Conservation (phyloP, 23 tunicate genomes). For the Diplosoma virens region DNA sequence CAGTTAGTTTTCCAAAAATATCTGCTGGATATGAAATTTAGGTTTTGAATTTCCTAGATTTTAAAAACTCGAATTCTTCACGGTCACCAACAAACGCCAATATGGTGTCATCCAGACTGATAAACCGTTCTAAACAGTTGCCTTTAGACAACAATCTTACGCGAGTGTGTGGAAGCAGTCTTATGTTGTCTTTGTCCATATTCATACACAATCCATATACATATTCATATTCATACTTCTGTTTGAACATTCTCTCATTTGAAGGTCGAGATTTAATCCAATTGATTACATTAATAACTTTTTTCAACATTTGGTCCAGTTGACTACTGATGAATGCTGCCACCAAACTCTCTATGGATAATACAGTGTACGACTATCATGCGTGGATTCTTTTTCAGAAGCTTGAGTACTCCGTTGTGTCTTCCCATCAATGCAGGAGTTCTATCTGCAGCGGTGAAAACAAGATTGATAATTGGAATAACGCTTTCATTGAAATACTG, state of each 20-base stretch:
- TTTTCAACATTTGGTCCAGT: not conserved
- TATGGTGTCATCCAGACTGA: not conserved
- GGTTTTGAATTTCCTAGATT: too few species aligned
- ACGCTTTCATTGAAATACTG: not conserved
- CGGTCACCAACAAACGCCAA: not conserved
- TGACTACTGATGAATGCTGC: constrained; percentile 10
- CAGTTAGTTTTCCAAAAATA: not conserved
- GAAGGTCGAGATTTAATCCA: too few species aligned
- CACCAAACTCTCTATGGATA: constrained; percentile 20
- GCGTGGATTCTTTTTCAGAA: not conserved
- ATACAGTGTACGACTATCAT: constrained; percentile 7
- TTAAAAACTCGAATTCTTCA: too few species aligned
- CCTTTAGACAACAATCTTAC: constrained; percentile 7
- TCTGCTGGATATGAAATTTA: not conserved
- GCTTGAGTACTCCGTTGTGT: constrained; percentile 7
- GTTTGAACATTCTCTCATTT: too few species aligned
- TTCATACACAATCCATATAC: not conserved
- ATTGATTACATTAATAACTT: not conserved
- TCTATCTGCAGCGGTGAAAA: constrained; percentile 5
- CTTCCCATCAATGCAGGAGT: constrained; percentile 12
- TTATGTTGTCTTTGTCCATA: not conserved
- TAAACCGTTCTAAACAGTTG: not conserved
- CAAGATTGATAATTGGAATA: constrained; percentile 1
- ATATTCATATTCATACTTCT: too few species aligned
- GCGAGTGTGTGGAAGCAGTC: constrained; percentile 17